These are phyloP conservation scores for Carcinoscorpius rotundicauda DNA, from an alignment of 1,140 invertebrate species.

Conservation along the genomic window DNA sequence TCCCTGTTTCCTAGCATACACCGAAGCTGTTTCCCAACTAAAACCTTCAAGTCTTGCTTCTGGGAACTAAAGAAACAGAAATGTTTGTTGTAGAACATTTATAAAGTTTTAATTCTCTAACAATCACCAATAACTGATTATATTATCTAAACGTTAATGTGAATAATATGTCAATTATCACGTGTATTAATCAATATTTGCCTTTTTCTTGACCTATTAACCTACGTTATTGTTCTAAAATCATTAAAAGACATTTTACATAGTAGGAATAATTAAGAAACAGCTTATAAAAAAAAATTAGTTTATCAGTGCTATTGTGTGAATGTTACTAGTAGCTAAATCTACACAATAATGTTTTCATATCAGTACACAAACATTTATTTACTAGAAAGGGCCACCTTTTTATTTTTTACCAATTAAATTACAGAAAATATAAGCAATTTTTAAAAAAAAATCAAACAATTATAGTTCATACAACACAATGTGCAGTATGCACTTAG, in stretches of 20 bases:
- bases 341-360: too few species aligned
- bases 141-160: neutral
- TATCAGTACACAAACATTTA: too few species aligned
- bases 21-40: conserved; percentile 45
- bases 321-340: too few species aligned
- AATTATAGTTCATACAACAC: too few species aligned
- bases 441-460: too few species aligned
- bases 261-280: neutral
- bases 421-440: too few species aligned
- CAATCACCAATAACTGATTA: neutral
- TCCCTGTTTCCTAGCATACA: conserved; percentile 62
- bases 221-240: neutral
- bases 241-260: neutral
- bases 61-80: conserved; percentile 37
- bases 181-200: neutral
- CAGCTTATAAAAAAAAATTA: too few species aligned
- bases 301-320: too few species aligned
- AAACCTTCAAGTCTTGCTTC: conserved; percentile 48
- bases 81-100: neutral
- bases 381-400: too few species aligned
- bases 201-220: neutral
- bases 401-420: too few species aligned
- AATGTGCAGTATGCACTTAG: too few species aligned
- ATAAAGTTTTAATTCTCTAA: too few species aligned
- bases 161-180: neutral